Conservation (phyloP, 2,888 invertebrate species). For the Rugalucina vietnamica region DNA sequence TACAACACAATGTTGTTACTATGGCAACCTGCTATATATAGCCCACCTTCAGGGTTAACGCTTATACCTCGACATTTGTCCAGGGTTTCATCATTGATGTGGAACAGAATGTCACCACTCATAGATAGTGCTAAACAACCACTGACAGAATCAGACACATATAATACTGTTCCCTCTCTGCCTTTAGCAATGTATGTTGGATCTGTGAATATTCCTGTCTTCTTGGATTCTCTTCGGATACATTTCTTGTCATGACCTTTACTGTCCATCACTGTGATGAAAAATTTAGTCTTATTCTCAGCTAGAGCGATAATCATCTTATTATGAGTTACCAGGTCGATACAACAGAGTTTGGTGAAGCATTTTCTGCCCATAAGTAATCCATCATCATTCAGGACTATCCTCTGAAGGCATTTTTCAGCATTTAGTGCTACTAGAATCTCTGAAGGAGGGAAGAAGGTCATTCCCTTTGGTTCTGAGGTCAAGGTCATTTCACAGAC, state of each 20-base stretch:
- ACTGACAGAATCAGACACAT: constrained; percentile 1
- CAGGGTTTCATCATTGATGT: not conserved
- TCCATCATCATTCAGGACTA: not conserved
- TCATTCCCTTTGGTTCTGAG: not conserved
- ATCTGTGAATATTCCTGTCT: not conserved
- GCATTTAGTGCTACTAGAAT: not conserved
- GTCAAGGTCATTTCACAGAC: not conserved
- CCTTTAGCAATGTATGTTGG: not conserved
- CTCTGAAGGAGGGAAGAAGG: not conserved
- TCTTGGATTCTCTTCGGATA: constrained; percentile 1
- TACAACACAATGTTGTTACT: not conserved
- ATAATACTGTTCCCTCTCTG: not conserved
- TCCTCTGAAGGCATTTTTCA: not conserved
- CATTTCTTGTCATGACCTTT: not conserved
- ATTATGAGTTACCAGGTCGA: not conserved
- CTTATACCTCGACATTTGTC: not conserved
- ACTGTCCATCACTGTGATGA: not conserved
- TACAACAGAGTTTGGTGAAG: not conserved
- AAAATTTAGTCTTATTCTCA: not conserved
- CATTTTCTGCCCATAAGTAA: not conserved
- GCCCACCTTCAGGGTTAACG: not conserved
- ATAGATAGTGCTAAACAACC: not conserved
- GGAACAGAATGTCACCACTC: not conserved
- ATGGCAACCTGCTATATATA: not conserved
- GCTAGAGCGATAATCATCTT: not conserved